These are phyloP conservation scores for Drosophila anomelani DNA, from an alignment of 2,888 invertebrate species.

Conservation along the genomic window DNA sequence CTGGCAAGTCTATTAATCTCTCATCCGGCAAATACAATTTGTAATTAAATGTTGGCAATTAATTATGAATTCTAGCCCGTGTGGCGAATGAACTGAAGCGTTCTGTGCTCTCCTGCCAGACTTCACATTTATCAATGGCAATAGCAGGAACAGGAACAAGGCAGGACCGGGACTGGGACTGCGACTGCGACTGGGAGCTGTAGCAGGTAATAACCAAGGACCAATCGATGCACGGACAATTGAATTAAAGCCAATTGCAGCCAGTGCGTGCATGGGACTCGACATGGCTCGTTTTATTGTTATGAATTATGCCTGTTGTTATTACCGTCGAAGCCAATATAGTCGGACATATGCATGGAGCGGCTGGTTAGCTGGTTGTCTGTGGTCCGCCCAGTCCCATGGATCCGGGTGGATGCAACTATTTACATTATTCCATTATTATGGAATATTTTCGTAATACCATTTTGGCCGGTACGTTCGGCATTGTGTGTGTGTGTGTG, in stretches of 20 bases:
- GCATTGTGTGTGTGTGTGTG: not conserved
- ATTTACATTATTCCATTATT: constrained; percentile 73
- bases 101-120: constrained; percentile 4
- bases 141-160: constrained; percentile 1
- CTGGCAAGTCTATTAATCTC: constrained; percentile 31
- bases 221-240: constrained; percentile 44
- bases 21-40: constrained; percentile 25
- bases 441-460: constrained; percentile 53
- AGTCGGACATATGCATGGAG: constrained; percentile 26
- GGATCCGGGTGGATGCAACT: constrained; percentile 52
- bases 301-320: constrained; percentile 36
- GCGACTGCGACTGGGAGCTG: not conserved
- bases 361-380: constrained; percentile 42
- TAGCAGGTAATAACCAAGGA: constrained; percentile 32
- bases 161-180: not conserved
- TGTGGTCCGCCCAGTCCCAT: constrained; percentile 24
- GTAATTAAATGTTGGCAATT: constrained; percentile 42
- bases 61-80: constrained; percentile 37
- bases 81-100: constrained; percentile 20
- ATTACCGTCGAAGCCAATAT: constrained; percentile 32
- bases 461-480: constrained; percentile 5
- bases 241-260: constrained; percentile 52
- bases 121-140: constrained; percentile 31
- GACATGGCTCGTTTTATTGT: constrained; percentile 24
- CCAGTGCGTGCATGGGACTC: constrained; percentile 11